Evolutionary conservation across 1,140 invertebrate genomes (phyloP).

Genomic region (Drosophila guanche): DNA sequence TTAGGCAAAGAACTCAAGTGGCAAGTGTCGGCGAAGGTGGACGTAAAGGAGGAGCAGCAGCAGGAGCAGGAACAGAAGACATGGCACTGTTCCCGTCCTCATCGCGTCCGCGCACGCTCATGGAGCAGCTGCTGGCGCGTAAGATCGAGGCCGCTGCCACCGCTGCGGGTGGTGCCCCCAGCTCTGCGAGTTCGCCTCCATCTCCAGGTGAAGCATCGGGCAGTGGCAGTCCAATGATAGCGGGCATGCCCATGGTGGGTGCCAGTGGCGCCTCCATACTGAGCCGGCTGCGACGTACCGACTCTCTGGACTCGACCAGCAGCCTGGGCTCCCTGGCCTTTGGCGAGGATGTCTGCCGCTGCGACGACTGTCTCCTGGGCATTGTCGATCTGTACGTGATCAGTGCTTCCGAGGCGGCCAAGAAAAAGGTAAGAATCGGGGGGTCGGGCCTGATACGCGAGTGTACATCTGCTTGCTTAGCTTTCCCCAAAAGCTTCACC

Average conservation of each 20-base stretch:
- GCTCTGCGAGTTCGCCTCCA: slow-evolving; percentile 86
- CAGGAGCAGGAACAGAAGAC: slow-evolving; percentile 14
- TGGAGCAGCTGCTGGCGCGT: slow-evolving; percentile 90
- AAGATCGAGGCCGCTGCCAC: slow-evolving; percentile 88
- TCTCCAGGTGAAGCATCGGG: slow-evolving; percentile 85
- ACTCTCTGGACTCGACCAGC: slow-evolving; percentile 91
- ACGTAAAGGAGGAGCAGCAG: slow-evolving; percentile 14
- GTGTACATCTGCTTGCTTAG: too few species aligned
- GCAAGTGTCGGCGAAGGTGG: slow-evolving; percentile 19
- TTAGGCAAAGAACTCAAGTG: slow-evolving; percentile 71
- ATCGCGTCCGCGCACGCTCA: slow-evolving; percentile 87
- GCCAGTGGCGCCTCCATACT: slow-evolving; percentile 42
- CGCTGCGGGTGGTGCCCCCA: slow-evolving; percentile 56
- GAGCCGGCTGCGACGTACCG: slow-evolving; percentile 86
- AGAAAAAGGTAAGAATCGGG: slow-evolving; percentile 88
- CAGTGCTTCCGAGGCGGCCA: slow-evolving; percentile 85
- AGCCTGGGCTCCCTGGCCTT: slow-evolving; percentile 88
- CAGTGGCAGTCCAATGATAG: slow-evolving; percentile 25
- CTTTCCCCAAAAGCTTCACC: too few species aligned
- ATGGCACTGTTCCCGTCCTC: slow-evolving; percentile 83
- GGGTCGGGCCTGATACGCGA: slow-evolving; percentile 13
- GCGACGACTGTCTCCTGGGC: slow-evolving; percentile 92
- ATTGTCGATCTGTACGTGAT: slow-evolving; percentile 90
- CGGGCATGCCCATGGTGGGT: slow-evolving; percentile 4
- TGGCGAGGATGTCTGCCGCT: slow-evolving; percentile 89